These are phyloP conservation scores for Scomberomorus guttatus DNA, from an alignment of 2,797 vertebrate genomes.

Conservation along the genomic window DNA sequence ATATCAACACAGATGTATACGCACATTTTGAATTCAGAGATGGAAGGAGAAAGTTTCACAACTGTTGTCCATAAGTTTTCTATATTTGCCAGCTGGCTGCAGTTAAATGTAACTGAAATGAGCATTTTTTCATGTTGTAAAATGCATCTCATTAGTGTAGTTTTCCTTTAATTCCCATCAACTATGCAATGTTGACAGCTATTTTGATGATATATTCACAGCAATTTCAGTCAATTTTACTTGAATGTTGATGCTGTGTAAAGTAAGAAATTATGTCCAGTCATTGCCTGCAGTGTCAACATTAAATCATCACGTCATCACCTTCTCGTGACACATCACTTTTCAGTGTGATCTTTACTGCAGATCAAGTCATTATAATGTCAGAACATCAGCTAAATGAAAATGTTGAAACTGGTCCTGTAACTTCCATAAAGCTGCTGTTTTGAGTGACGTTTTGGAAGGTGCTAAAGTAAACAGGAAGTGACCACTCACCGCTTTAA, in stretches of 20 bases:
- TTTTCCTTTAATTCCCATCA: background rate
- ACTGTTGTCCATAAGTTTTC: no score
- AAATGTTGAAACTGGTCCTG: background rate
- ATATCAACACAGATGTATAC: no score
- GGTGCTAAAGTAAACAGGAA: slow-evolving; percentile 75
- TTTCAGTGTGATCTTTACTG: background rate
- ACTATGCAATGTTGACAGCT: background rate
- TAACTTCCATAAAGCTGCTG: background rate
- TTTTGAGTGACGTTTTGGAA: background rate
- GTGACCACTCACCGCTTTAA: slow-evolving; percentile 60
- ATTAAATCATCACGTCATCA: background rate
- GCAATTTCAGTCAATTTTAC: background rate
- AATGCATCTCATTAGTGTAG: background rate
- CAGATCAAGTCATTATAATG: background rate
- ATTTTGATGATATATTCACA: background rate
- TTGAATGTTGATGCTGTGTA: background rate
- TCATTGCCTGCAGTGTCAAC: no score
- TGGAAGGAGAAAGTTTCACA: no score
- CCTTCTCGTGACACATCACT: background rate
- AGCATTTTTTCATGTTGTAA: background rate
- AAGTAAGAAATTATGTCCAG: background rate
- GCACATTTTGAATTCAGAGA: no score
- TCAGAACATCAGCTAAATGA: background rate
- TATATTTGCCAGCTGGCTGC: background rate
- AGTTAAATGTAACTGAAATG: background rate